Evolutionary conservation across 1,140 invertebrate genomes (phyloP).

Genomic region (Arctopsyche grandis): DNA sequence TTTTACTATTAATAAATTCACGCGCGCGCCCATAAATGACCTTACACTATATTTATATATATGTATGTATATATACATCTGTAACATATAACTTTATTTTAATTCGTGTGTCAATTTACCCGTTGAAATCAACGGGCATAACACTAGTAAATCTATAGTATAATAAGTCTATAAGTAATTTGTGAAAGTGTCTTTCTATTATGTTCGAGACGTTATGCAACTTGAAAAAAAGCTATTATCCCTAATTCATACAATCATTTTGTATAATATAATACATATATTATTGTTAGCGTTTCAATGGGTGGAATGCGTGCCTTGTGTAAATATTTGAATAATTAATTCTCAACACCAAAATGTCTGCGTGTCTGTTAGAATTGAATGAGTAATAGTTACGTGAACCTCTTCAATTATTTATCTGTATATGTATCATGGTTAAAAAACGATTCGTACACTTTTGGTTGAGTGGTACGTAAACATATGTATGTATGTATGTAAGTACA

Average conservation of each 20-base stretch:
- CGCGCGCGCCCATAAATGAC: no score
- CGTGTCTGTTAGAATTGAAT: not conserved
- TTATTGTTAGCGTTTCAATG: not conserved
- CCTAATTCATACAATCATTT: not conserved
- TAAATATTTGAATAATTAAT: not conserved
- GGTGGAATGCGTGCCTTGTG: not conserved
- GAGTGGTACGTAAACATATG: no score
- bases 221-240: not conserved
- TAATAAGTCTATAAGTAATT: not conserved
- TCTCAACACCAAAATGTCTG: conserved; percentile 8
- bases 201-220: not conserved
- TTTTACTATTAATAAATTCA: no score
- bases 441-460: not conserved
- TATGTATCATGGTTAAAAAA: no score
- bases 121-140: no score
- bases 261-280: not conserved
- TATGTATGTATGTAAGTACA: no score
- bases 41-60: no score
- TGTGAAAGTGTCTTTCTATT: not conserved
- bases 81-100: no score
- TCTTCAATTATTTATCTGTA: not conserved
- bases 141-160: no score
- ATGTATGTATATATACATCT: no score
- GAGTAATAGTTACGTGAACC: not conserved
- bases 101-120: no score